Base-by-base conservation (phyloP, 2,113 vertebrate species). In the Pagrus major region DNA sequence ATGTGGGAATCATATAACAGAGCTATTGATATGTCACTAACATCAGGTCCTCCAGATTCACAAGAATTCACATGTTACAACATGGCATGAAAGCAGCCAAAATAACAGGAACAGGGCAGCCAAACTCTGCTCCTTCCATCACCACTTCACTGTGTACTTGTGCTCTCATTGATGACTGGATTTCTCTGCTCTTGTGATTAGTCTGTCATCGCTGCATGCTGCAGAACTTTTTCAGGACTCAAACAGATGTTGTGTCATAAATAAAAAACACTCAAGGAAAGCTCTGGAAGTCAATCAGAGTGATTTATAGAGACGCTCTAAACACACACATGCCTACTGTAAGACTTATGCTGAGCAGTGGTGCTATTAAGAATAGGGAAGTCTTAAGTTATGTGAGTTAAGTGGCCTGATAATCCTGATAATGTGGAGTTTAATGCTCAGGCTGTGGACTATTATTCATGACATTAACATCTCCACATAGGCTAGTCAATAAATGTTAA, bases 141-240 rank as follows among this genome's bases (percentile, higher is more conserved):
- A 71, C 49, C 64, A 71, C 64, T 39, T 55, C 66, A 78, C 77
- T 75, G 49, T 80, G 71, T 76, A 71, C 78, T 84, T 82, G 75
- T 76, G 47, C 25, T 52, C 47, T 51, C 49, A 76, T 64, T 49
- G 58, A 55, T 76, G 83, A 79, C 42, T 75, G 72, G 37, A 77
- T 68, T 79, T 80, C 52, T 71, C 33, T 78, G 51, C 59, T 65
- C 33, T 23, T 64, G 56, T 76, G 52, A 80, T 64, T 35, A 80
- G 18, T 60, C 58, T 63, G 27, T 74, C 80, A 72, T 78, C n/a
- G 68, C 41, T 0, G 2, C 51, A 61, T 31, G 37, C 39, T 44
- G 58, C 64, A 58, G n/a, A 71, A 55, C 18, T n/a, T 68, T 78
- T 74, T 46, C 11, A 67, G 20, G 18, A 60, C 31, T 35, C 52